Evolutionary conservation across 2,797 vertebrate genomes (phyloP).

Genomic region (Schizopygopsis pylzovi): DNA sequence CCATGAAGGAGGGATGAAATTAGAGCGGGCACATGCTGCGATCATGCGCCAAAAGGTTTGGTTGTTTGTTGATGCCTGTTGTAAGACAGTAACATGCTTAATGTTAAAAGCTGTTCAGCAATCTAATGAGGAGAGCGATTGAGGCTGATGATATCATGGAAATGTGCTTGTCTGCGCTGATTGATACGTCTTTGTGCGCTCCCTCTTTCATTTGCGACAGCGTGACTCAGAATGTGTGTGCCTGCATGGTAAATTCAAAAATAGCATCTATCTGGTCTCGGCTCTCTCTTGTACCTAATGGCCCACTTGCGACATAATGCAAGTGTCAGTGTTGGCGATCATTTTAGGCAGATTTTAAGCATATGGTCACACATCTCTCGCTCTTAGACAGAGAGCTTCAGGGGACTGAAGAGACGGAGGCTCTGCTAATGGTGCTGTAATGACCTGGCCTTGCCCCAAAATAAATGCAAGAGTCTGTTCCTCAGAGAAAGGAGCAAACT

Average conservation of each 20-base stretch:
- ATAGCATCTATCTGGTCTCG: conserved; percentile 16
- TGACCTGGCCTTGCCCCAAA: conserved; percentile 50
- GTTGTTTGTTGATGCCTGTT: conserved; percentile 7
- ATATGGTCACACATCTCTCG: conserved; percentile 40
- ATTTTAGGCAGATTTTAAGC: conserved; percentile 38
- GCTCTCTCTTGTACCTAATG: conserved; percentile 65
- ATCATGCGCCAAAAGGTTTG: conserved; percentile 10
- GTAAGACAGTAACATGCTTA: conserved; percentile 4
- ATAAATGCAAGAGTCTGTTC: conserved; percentile 41
- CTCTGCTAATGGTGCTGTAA: conserved; percentile 54
- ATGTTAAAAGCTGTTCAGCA: conserved; percentile 13
- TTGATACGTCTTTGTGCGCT: conserved; percentile 26
- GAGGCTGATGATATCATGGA: conserved; percentile 29
- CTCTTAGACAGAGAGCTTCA: conserved; percentile 30
- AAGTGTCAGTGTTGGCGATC: conserved; percentile 57
- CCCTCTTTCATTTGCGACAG: background rate
- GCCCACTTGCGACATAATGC: conserved; percentile 70
- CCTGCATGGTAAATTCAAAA: conserved; percentile 33
- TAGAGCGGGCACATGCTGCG: background rate
- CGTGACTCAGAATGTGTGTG: background rate
- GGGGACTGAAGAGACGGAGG: conserved; percentile 19
- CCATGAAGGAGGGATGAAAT: background rate
- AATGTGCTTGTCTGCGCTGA: background rate
- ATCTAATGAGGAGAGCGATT: conserved; percentile 3
- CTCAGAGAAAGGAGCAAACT: conserved; percentile 30